Percentiles rank a stretch among this genome's conserved stretches.
These are phyloP conservation scores for Dufourea novaeangliae DNA, from an alignment of 1,140 invertebrate genomes.

Conservation along the genomic window DNA sequence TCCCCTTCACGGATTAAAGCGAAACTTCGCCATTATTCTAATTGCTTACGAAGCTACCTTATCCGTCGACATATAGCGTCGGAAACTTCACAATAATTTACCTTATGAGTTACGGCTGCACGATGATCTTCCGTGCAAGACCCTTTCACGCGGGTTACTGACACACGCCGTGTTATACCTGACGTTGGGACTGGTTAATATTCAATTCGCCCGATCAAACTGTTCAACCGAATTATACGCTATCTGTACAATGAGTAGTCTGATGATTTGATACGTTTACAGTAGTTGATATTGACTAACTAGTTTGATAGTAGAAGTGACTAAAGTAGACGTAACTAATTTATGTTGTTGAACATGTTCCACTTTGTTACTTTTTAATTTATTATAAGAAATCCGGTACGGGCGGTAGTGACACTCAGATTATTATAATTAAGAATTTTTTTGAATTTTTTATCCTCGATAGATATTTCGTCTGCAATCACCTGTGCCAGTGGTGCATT, in stretches of 20 bases:
- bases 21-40: constrained; percentile 70
- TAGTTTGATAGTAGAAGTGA: too few species aligned
- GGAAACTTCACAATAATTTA: constrained; percentile 56
- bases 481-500: too few species aligned
- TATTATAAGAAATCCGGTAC: too few species aligned
- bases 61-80: constrained; percentile 51
- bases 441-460: too few species aligned
- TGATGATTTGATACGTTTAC: too few species aligned
- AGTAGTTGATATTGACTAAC: too few species aligned
- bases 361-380: too few species aligned
- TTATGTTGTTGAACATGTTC: too few species aligned
- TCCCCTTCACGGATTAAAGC: constrained; percentile 56
- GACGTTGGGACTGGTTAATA: constrained; percentile 1
- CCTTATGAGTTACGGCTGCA: constrained; percentile 47
- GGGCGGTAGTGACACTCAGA: too few species aligned
- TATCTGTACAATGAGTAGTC: neutral
- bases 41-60: constrained; percentile 61
- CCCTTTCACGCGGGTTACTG: constrained; percentile 7
- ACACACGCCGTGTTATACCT: neutral
- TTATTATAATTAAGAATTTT: too few species aligned
- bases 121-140: constrained; percentile 51
- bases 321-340: too few species aligned
- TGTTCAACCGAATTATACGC: neutral
- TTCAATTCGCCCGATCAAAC: neutral
- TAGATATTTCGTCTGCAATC: too few species aligned